Conservation (phyloP, 2,113 vertebrate species). For the Beaufortia kweichowensis region DNA sequence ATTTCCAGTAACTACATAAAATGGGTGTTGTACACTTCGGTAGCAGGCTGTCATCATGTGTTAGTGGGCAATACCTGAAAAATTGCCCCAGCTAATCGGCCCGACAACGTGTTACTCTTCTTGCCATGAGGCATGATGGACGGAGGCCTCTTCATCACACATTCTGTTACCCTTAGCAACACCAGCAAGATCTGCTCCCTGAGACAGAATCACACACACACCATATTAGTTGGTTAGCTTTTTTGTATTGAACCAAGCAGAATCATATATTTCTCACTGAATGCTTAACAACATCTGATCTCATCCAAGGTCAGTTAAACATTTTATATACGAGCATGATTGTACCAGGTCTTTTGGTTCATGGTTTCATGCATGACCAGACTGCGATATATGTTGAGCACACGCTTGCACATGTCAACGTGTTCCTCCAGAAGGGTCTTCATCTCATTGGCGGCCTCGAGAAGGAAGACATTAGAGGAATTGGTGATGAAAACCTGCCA, state of each 20-base stretch:
- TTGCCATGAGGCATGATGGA: slow-evolving; percentile 91
- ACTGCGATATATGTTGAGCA: slow-evolving; percentile 97
- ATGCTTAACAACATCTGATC: too few relatives aligned
- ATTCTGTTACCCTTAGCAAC: slow-evolving; percentile 94
- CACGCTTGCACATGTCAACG: slow-evolving; percentile 97
- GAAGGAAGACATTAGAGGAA: slow-evolving; percentile 93
- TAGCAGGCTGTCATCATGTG: too few relatives aligned
- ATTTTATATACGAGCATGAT: not conserved
- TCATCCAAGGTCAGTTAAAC: too few relatives aligned
- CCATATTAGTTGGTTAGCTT: not conserved
- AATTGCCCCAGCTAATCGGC: slow-evolving; percentile 91
- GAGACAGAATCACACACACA: slow-evolving; percentile 49
- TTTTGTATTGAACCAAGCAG: too few relatives aligned
- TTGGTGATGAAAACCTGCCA: slow-evolving; percentile 93
- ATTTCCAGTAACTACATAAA: too few relatives aligned
- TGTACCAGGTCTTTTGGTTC: slow-evolving; percentile 98
- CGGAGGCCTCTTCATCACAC: slow-evolving; percentile 93
- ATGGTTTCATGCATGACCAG: slow-evolving; percentile 98
- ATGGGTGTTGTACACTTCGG: too few relatives aligned
- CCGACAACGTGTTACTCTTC: slow-evolving; percentile 90
- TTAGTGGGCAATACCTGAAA: slow-evolving; percentile 82
- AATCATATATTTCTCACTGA: too few relatives aligned
- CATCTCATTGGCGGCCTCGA: slow-evolving; percentile 96
- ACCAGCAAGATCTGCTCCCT: slow-evolving; percentile 98
- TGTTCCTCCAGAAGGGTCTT: slow-evolving; percentile 93